Evolutionary conservation across 2,797 vertebrate genomes (phyloP).

Genomic region (Xyrichtys novacula): DNA sequence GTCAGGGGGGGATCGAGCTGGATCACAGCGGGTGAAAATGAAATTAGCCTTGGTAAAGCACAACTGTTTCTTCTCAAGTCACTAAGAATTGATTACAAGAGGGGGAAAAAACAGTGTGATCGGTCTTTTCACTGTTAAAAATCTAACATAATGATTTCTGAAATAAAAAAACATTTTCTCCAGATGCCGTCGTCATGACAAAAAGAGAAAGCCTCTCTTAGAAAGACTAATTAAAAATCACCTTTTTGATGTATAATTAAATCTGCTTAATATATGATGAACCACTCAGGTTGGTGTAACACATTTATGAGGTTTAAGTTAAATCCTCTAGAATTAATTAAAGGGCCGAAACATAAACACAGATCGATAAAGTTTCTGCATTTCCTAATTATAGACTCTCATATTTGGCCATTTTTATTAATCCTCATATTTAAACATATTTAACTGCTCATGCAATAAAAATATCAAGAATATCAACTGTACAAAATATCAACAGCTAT

Average conservation of each 20-base stretch:
- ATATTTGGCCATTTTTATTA: background rate
- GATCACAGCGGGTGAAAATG: slow-evolving; percentile 49
- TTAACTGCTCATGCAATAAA: background rate
- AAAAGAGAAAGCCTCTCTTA: slow-evolving; percentile 50
- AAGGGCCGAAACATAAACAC: slow-evolving; percentile 14
- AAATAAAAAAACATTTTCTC: slow-evolving; percentile 57
- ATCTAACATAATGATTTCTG: slow-evolving; percentile 67
- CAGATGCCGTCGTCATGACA: slow-evolving; percentile 46
- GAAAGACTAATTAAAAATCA: slow-evolving; percentile 75
- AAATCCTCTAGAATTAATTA: slow-evolving; percentile 23
- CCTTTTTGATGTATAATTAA: slow-evolving; percentile 79
- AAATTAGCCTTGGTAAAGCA: slow-evolving; percentile 39
- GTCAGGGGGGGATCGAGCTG: slow-evolving; percentile 38
- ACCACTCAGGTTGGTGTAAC: slow-evolving; percentile 52
- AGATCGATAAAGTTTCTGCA: slow-evolving; percentile 12
- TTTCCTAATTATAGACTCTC: background rate
- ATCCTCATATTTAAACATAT: too few relatives aligned
- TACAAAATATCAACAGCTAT: too few relatives aligned
- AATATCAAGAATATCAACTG: background rate
- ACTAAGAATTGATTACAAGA: slow-evolving; percentile 29
- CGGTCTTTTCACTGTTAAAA: slow-evolving; percentile 63
- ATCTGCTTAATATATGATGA: slow-evolving; percentile 69
- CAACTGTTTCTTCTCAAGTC: slow-evolving; percentile 34
- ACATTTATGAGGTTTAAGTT: slow-evolving; percentile 39
- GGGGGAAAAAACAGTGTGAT: slow-evolving; percentile 40